Percentiles rank a stretch among this genome's conserved stretches.
These are phyloP conservation scores for Zootoca vivipara DNA, from an alignment of 2,113 vertebrate species.

Conservation along the genomic window DNA sequence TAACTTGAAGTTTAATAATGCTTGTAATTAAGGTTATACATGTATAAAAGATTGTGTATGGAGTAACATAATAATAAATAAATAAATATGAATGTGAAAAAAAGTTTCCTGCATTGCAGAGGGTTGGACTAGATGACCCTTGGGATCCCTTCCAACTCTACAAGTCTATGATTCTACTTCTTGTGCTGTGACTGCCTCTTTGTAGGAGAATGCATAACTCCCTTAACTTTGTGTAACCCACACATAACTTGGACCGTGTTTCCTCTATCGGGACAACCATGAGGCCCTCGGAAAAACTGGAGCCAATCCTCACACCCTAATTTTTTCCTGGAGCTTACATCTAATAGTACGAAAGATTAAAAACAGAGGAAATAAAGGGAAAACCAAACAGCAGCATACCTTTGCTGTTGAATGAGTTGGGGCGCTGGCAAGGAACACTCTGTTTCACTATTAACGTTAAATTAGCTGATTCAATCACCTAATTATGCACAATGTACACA, in stretches of 20 bases:
- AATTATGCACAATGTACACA: conserved; percentile 56
- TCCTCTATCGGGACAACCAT: not conserved
- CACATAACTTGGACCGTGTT: not conserved
- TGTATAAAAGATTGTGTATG: too few species aligned
- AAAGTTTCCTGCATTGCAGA: too few species aligned
- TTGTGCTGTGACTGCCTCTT: too few species aligned
- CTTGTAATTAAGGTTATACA: too few species aligned
- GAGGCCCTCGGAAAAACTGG: not conserved
- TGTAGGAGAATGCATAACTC: not conserved
- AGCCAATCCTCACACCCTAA: conserved; percentile 27
- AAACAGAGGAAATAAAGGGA: too few species aligned
- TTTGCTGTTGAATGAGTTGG: conserved; percentile 56
- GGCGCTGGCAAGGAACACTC: conserved; percentile 50
- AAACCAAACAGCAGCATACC: conserved; percentile 19
- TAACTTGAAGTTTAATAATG: too few species aligned
- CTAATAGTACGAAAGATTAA: too few species aligned
- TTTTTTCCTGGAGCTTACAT: conserved; percentile 40
- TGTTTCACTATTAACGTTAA: conserved; percentile 58
- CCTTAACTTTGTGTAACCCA: not conserved
- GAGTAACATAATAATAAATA: too few species aligned
- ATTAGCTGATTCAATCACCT: conserved; percentile 63
- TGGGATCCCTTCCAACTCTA: too few species aligned
- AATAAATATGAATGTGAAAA: too few species aligned
- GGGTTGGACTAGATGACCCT: too few species aligned
- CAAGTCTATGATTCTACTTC: too few species aligned